phyloP scores from a whole-genome alignment of 2,888 invertebrate genomes.

The Drosophila emarginata region DNA sequence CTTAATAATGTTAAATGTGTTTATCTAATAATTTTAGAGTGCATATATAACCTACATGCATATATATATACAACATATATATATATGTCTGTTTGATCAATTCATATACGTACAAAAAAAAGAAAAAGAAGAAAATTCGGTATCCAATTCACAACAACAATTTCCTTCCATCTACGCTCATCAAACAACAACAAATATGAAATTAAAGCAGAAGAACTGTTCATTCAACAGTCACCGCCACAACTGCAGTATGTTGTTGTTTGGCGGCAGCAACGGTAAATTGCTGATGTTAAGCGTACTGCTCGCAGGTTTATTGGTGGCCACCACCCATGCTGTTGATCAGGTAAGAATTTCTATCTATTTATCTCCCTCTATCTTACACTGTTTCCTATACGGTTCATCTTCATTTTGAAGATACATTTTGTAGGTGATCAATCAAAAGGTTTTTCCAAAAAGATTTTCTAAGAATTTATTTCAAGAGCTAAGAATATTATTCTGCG shows the following conservation, averaged over 20 bases:
- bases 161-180: constrained; percentile 16
- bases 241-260: constrained; percentile 24
- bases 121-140: not conserved
- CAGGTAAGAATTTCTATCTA: constrained; percentile 50
- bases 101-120: not conserved
- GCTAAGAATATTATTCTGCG: too few relatives aligned
- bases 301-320: constrained; percentile 53
- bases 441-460: not conserved
- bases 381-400: too few relatives aligned
- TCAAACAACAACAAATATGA: constrained; percentile 51
- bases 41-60: constrained; percentile 3
- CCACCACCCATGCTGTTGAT: constrained; percentile 67
- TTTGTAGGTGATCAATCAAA: not conserved
- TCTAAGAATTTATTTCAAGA: not conserved
- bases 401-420: not conserved
- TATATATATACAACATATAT: constrained; percentile 14
- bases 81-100: constrained; percentile 25
- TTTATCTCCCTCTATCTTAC: not conserved
- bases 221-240: constrained; percentile 37
- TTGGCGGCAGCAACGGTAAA: constrained; percentile 45
- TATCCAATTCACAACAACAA: not conserved
- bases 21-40: constrained; percentile 47
- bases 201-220: constrained; percentile 63
- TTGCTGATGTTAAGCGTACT: constrained; percentile 48
- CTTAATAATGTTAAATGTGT: constrained; percentile 28